Evolutionary conservation across 1,140 invertebrate species (phyloP), one percentile per base, ranked within the genome.

Genomic region (Cryptotermes secundus): DNA sequence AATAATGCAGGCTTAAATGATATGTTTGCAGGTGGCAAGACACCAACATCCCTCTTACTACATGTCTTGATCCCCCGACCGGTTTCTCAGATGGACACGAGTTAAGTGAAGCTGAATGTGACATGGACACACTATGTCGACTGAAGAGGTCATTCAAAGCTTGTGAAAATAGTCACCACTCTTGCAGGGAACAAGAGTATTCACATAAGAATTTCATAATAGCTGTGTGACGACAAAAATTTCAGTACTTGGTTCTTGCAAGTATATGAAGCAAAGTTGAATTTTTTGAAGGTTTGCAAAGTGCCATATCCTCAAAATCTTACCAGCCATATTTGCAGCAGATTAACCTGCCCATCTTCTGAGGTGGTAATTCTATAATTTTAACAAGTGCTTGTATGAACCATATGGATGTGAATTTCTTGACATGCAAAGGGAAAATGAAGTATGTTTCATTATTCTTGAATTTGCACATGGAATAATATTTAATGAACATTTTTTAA

Each of bases 1-100:
- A 35, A 38, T 81, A 2, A 81, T 35, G 7, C 34, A 9, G n/a
- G n/a, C n/a, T n/a, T n/a, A n/a, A n/a, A 19, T 81, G 35, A 45
- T 26, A 83, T 59, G 2, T 65, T 65, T 45, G 19, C 84, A 45
- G 38, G 49, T 49, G 38, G 34, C 34, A 84, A 7, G 80, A 38
- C 16, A 35, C 59, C 24, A 81, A 42, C 49, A 80, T 87, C 45
- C 80, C 82, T 22, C 85, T 86, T 80, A 36, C 86, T n/a, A 83
- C 85, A n/a, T 84, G 83, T n/a, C 85, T 87, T 26, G 86, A 87
- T 24, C 88, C 88, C 22, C 88, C 88, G 31, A 86, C 83, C 31
- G 87, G 87, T n/a, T 88, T 88, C 85, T 86, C 87, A 22, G 88
- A 88, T 84, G 81, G 82, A 24, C 85, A 85, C 34, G 88, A 88